Conservation (phyloP, 2,888 invertebrate genomes). For the Hydriomena furcata region DNA sequence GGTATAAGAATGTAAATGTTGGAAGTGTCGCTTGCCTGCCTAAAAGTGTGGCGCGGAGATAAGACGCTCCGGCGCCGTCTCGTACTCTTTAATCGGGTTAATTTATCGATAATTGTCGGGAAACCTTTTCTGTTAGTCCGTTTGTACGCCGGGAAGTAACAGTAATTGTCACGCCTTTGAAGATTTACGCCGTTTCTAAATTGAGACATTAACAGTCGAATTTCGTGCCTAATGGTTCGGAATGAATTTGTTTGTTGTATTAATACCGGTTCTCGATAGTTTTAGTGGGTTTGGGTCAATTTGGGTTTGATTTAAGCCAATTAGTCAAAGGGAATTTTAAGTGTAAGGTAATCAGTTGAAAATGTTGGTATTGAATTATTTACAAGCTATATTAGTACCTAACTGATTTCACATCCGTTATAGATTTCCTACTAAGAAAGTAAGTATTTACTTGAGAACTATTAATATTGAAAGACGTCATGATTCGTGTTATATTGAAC, state of each 20-base stretch:
- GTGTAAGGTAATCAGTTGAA: not conserved
- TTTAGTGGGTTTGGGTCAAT: constrained; percentile 54
- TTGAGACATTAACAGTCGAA: constrained; percentile 83
- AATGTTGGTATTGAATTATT: not conserved
- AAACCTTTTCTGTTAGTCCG: constrained; percentile 82
- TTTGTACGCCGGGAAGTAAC: constrained; percentile 75
- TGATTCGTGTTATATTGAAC: no score
- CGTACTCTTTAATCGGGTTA: constrained; percentile 81
- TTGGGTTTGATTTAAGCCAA: constrained; percentile 57
- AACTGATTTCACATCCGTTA: no score
- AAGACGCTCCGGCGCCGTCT: constrained; percentile 79
- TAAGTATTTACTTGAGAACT: no score
- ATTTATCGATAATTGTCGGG: constrained; percentile 84
- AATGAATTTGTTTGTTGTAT: constrained; percentile 82
- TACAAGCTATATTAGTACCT: no score
- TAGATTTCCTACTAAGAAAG: no score
- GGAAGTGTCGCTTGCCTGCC: constrained; percentile 72
- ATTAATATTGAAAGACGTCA: no score
- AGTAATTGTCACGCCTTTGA: constrained; percentile 84
- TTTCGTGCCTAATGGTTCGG: constrained; percentile 82
- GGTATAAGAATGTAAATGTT: constrained; percentile 71
- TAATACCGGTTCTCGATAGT: constrained; percentile 71
- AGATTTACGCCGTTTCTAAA: constrained; percentile 84
- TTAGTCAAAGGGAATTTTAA: constrained; percentile 37
- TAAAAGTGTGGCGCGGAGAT: constrained; percentile 81